Evolutionary conservation across 2,888 invertebrate genomes (phyloP), one percentile per base, ranked within the genome.

Genomic region (Hydroisotoma schaefferi): DNA sequence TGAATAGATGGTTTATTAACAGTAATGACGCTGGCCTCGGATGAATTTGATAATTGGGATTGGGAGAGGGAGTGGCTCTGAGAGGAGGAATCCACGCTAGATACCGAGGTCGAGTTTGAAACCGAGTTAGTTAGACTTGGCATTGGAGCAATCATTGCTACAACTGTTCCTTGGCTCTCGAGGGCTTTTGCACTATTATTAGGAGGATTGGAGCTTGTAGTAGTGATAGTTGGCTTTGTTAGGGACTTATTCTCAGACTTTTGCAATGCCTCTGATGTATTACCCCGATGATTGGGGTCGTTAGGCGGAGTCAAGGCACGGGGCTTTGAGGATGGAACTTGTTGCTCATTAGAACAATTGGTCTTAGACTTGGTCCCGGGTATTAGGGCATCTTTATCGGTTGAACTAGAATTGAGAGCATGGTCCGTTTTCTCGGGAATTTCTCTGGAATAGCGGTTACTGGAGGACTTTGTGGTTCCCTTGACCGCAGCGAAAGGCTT

Each of bases 401-500:
- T n/a, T n/a, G n/a, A n/a, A n/a, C 26, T 18, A 52, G 52, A 33
- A 22, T 15, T 28, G 22, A 4, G 29, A 5, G 33, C 10, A 3
- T 4, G 18, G 5, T 4, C 12, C 2, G 20, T n/a, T n/a, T 43
- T 27, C n/a, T 29, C 28, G 15, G 49, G 28, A 27, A 18, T 18
- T n/a, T 27, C 15, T 18, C 26, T 38, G 22, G 28, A 8, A 49
- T 18, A n/a, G 5, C 22, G 44, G 10, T 49, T 57, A 4, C 27
- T 40, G 22, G 48, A 47, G 27, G 55, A 63, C 25, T 92, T 91
- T 65, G 87, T 87, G 25, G 89, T 91, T 66, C 92, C 93, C 80
- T 93, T 93, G 28, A 94, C 89, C 59, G 92, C 89, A 8, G 92
- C 91, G 44, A 91, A 92, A 1, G 93, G 93, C 77, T 93, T 93